These are phyloP conservation scores for Lagenorhynchus albirostris DNA, from an alignment of 2,113 vertebrate species.

Conservation along the genomic window DNA sequence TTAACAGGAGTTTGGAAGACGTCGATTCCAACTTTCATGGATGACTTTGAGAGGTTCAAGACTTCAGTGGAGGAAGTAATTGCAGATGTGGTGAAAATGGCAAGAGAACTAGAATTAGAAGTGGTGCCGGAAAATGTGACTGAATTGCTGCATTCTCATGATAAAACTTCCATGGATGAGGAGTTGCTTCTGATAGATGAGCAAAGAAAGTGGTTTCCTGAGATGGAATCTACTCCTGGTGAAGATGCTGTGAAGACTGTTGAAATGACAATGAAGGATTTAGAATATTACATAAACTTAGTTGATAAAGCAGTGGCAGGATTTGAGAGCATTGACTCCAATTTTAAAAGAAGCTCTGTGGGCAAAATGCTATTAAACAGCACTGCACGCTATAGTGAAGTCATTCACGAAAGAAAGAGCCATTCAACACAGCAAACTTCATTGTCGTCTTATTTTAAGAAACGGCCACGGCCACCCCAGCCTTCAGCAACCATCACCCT, in stretches of 20 bases:
- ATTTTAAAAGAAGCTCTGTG: background rate
- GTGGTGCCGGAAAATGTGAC: background rate
- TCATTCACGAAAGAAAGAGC: background rate
- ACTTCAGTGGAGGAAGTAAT: background rate
- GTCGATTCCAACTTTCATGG: background rate
- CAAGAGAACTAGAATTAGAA: background rate
- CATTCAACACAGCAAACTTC: background rate
- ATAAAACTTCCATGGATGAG: no score
- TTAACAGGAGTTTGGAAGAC: background rate
- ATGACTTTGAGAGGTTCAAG: background rate
- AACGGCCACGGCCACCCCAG: background rate
- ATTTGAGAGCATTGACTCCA: background rate
- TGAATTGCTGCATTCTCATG: background rate
- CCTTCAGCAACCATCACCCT: background rate
- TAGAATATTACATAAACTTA: background rate
- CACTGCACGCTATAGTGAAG: background rate
- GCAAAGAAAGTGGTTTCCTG: no score
- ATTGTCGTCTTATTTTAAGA: background rate
- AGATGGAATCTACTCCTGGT: background rate
- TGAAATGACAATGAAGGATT: background rate
- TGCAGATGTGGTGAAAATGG: background rate
- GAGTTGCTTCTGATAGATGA: no score
- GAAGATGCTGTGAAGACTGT: fast-evolving
- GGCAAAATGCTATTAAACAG: background rate
- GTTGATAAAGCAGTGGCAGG: background rate